Evolutionary conservation across 2,113 vertebrate genomes (phyloP).

Genomic region (Phoxinus phoxinus): DNA sequence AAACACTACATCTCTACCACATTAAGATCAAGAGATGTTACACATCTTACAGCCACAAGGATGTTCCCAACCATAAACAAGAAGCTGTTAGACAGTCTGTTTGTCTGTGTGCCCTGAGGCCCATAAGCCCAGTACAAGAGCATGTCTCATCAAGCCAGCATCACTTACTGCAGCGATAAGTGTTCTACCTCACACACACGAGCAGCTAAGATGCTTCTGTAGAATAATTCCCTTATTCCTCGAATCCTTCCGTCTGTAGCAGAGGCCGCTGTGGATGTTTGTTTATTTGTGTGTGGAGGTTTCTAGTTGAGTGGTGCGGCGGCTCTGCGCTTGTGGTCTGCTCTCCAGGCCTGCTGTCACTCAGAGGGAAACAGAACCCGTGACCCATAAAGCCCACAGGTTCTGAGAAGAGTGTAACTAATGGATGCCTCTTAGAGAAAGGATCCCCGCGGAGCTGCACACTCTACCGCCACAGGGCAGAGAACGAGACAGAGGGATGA

Average conservation of each 20-base stretch:
- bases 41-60: background rate
- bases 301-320: conserved; percentile 29
- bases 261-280: background rate
- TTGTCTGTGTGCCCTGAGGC: conserved; percentile 1
- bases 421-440: conserved; percentile 43
- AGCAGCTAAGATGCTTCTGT: conserved; percentile 14
- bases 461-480: background rate
- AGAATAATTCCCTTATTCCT: conserved; percentile 20
- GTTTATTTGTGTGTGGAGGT: conserved; percentile 40
- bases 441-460: conserved; percentile 12
- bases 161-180: conserved; percentile 24
- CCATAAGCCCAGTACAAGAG: conserved; percentile 23
- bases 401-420: conserved; percentile 43
- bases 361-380: conserved; percentile 24
- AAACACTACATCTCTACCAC: background rate
- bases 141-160: conserved; percentile 26
- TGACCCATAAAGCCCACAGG: conserved; percentile 41
- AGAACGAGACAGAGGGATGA: conserved; percentile 15
- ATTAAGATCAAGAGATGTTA: background rate
- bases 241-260: conserved; percentile 24
- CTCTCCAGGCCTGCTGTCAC: conserved; percentile 42
- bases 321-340: conserved; percentile 5
- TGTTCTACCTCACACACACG: conserved; percentile 12
- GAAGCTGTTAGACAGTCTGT: conserved; percentile 37
- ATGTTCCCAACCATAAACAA: conserved; percentile 29